phyloP scores from a whole-genome alignment of 2,797 vertebrate species.

The Enoplosus armatus region DNA sequence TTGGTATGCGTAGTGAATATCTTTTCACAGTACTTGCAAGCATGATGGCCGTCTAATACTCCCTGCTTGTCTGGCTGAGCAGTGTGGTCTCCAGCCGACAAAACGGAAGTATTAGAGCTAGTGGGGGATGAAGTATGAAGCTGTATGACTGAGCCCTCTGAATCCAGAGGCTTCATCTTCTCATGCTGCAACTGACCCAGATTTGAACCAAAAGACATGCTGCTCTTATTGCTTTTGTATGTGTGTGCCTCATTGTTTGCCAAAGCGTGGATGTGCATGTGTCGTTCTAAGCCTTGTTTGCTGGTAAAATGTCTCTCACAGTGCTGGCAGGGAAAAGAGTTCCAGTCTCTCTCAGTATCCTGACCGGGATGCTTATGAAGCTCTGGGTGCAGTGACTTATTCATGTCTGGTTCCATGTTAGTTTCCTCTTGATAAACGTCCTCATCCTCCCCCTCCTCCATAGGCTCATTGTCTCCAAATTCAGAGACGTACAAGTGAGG shows the following conservation, averaged over 20 bases:
- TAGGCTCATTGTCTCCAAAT: constrained; percentile 49
- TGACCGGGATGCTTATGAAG: constrained; percentile 56
- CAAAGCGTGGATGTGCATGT: constrained; percentile 90
- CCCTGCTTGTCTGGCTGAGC: constrained; percentile 80
- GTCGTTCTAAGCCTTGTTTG: constrained; percentile 91
- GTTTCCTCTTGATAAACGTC: constrained; percentile 51
- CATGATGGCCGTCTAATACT: constrained; percentile 85
- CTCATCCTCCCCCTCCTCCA: constrained; percentile 55
- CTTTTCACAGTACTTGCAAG: constrained; percentile 93
- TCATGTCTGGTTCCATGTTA: constrained; percentile 74
- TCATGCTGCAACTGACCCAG: constrained; percentile 88
- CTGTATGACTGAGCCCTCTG: constrained; percentile 52
- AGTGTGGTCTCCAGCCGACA: constrained; percentile 41
- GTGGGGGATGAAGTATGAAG: constrained; percentile 55
- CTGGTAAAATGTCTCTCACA: constrained; percentile 91
- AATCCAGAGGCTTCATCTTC: constrained; percentile 62
- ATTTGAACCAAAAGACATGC: constrained; percentile 87
- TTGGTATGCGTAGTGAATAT: constrained; percentile 91
- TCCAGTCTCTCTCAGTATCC: constrained; percentile 81
- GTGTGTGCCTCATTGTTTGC: constrained; percentile 70
- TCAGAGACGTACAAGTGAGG: constrained; percentile 63
- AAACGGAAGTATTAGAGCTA: constrained; percentile 30
- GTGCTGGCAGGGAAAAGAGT: constrained; percentile 89
- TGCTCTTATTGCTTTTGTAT: constrained; percentile 88
- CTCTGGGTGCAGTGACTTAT: constrained; percentile 62